Percentiles rank a stretch among this genome's conserved stretches.
Evolutionary conservation across 1,140 invertebrate species (phyloP).

Genomic region (Prorops nasuta): DNA sequence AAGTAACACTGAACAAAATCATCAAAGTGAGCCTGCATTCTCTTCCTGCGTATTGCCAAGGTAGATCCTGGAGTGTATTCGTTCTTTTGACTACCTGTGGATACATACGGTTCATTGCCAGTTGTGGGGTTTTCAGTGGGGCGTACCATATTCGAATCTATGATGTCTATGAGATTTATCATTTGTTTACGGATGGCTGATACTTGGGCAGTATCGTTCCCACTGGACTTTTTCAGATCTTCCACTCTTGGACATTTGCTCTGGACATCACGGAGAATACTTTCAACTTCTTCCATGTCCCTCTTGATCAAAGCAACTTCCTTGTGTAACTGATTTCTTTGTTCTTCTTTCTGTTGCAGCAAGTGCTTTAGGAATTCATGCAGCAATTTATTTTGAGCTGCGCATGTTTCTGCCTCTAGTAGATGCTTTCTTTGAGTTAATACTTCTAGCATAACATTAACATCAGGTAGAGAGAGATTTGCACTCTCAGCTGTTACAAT

Average conservation of each 20-base stretch:
- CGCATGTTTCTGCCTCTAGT: constrained; percentile 76
- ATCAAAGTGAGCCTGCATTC: constrained; percentile 85
- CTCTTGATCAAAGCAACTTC: constrained; percentile 78
- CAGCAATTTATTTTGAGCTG: constrained; percentile 76
- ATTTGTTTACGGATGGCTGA: constrained; percentile 62
- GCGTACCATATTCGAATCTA: constrained; percentile 57
- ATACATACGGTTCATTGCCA: constrained; percentile 29
- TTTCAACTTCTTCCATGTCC: constrained; percentile 78
- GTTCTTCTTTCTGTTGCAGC: constrained; percentile 72
- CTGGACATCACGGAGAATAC: constrained; percentile 71
- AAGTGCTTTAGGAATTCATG: constrained; percentile 84
- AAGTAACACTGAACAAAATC: constrained; percentile 90
- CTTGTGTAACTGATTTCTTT: constrained; percentile 64
- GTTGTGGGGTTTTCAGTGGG: constrained; percentile 39
- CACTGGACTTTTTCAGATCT: constrained; percentile 41
- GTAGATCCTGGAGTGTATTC: constrained; percentile 42
- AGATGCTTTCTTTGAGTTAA: constrained; percentile 76
- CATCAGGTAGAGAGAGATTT: constrained; percentile 74
- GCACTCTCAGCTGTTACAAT: constrained; percentile 69
- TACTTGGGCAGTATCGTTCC: constrained; percentile 52
- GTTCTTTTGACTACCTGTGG: constrained; percentile 25
- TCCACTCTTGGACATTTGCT: constrained; percentile 55
- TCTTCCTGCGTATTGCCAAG: constrained; percentile 67
- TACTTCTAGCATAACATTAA: constrained; percentile 80
- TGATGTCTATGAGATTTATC: constrained; percentile 61